Evolutionary conservation across 2,113 vertebrate species (phyloP), one percentile per base, ranked within the genome.

Genomic region (Zingel zingel): DNA sequence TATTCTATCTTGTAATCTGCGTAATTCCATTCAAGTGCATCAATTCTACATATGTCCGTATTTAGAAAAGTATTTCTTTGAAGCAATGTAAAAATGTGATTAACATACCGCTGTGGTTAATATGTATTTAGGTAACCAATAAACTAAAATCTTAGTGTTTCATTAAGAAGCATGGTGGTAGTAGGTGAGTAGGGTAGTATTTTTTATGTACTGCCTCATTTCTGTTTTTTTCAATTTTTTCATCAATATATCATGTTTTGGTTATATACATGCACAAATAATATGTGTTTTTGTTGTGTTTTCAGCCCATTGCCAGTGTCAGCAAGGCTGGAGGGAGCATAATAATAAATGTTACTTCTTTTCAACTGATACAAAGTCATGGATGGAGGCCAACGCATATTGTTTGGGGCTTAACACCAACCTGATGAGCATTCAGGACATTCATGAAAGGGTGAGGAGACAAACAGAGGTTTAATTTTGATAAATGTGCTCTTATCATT

Each of bases 331-430:
- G 95, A 93, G 95, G 70, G 77, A 92, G 21, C 62, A 94, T 5
- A 84, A 95, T 18, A 51, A 74, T 11, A 94, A 66, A 77, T 96
- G 95, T 74, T 96, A 96, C 86, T 93, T 71, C 27, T 95, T 96
- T 85, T 95, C 95, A 1, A 69, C 14, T 0, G 91, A 92, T 11
- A 50, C 11, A 3, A 95, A 91, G 85, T 14, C 90, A 0, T 96
- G 95, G 95, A 0, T 48, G 12, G 93, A 94, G 0, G 95, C 95
- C 0, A 91, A 93, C 3, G 57, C 74, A 0, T 91, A 84, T 7
- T 96, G 95, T 79, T 18, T 82, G 64, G 27, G 2, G 8, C 91
- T 92, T 58, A 65, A 57, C 11, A 75, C 88, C 67, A 56, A 94
- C 78, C 84, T 96, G 77, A 93, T 96, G 94, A 96, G 94, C 83